Percentiles rank a stretch among this genome's conserved stretches.
Evolutionary conservation across 2,797 vertebrate species (phyloP).

Genomic region (Thamnophis elegans): DNA sequence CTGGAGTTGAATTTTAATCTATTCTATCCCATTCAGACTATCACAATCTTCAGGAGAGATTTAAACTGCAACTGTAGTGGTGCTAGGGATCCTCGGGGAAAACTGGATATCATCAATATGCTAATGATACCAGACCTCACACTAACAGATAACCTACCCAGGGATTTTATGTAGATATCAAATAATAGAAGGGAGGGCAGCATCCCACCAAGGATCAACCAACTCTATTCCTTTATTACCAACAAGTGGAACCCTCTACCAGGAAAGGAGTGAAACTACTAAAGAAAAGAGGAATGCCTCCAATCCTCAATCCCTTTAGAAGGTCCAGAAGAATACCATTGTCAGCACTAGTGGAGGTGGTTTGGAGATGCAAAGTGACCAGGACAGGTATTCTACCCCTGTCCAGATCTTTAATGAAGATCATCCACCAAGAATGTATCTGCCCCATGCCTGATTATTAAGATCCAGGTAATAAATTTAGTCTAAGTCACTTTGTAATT

Average conservation of each 20-base stretch:
- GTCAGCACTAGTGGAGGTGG: neutral
- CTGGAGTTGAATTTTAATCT: neutral
- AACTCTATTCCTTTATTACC: neutral
- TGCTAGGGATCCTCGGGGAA: neutral
- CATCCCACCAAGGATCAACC: neutral
- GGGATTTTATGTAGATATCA: neutral
- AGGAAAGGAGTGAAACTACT: neutral
- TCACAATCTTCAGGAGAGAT: neutral
- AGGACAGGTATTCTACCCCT: neutral
- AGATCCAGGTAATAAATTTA: neutral
- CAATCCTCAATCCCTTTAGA: neutral
- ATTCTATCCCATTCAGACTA: neutral
- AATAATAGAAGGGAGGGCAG: neutral
- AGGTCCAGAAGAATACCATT: neutral
- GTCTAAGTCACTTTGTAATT: neutral
- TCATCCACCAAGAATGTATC: neutral
- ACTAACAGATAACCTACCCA: neutral
- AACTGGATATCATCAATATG: neutral
- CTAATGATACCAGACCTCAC: neutral
- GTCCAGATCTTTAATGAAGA: neutral
- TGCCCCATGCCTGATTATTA: neutral
- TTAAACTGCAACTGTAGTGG: neutral
- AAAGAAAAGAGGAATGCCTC: neutral
- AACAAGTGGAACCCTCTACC: neutral
- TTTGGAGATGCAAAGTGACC: neutral